Evolutionary conservation across 2,797 vertebrate species (phyloP).

Genomic region (Silurus lanzhouensis): DNA sequence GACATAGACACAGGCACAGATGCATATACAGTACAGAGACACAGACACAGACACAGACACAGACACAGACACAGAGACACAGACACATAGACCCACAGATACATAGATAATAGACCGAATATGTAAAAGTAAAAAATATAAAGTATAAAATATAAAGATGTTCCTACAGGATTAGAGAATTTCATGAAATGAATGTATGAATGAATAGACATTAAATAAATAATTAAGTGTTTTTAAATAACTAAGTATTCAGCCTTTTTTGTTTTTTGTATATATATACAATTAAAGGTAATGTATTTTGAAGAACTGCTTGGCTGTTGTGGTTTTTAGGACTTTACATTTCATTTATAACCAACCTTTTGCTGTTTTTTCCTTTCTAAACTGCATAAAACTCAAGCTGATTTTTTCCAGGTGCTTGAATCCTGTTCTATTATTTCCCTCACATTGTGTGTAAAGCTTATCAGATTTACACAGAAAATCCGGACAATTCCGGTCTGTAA

Average conservation of each 20-base stretch:
- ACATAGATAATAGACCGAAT: not conserved
- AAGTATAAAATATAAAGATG: not conserved
- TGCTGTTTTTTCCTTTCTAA: not conserved
- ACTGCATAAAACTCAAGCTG: not conserved
- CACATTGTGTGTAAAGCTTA: not conserved
- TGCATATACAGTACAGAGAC: too few relatives aligned
- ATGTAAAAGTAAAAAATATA: not conserved
- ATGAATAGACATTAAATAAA: not conserved
- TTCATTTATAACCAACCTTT: not conserved
- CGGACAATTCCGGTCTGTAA: not conserved
- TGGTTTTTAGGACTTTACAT: not conserved
- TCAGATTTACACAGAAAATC: constrained; percentile 21
- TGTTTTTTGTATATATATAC: too few relatives aligned
- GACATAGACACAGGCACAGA: too few relatives aligned
- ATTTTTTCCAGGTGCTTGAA: not conserved
- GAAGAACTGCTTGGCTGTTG: not conserved
- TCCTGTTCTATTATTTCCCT: not conserved
- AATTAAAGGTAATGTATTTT: not conserved
- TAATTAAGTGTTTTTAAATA: too few relatives aligned
- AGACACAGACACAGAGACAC: too few relatives aligned
- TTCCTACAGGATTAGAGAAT: not conserved
- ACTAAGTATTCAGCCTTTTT: not conserved
- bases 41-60: too few relatives aligned
- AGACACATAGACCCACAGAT: too few relatives aligned
- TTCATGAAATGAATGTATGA: not conserved